Percentiles rank a stretch among this genome's conserved stretches.
Conservation (phyloP, 2,113 vertebrate species). For the Heterocephalus glaber region DNA sequence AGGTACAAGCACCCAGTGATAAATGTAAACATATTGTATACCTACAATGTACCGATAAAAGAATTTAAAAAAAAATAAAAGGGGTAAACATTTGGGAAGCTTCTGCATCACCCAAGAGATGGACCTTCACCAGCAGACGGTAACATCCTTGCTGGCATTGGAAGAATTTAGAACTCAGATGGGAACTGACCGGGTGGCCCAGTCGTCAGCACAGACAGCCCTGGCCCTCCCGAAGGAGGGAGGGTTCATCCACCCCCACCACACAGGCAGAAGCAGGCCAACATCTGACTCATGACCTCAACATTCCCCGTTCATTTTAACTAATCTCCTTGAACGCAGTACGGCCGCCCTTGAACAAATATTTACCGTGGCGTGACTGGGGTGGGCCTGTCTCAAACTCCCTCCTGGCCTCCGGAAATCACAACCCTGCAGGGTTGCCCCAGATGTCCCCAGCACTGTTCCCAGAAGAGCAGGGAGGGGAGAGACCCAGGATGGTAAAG, state of each 20-base stretch:
- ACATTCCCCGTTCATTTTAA: background rate
- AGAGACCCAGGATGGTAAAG: too few relatives aligned
- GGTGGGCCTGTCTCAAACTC: background rate
- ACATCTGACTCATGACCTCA: background rate
- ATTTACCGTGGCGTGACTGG: background rate
- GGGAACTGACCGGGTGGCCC: background rate
- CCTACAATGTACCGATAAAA: too few relatives aligned
- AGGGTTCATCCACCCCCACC: too few relatives aligned
- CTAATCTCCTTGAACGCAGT: background rate
- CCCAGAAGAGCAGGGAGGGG: background rate
- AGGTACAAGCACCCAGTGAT: too few relatives aligned
- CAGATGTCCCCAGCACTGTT: background rate
- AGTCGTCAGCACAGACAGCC: background rate
- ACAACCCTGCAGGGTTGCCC: rapidly evolving
- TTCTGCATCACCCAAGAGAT: background rate
- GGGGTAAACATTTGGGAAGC: background rate
- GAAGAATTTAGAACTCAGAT: background rate
- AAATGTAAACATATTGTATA: too few relatives aligned
- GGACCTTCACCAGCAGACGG: background rate
- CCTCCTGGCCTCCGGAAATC: background rate
- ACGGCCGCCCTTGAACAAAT: background rate
- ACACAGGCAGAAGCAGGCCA: background rate
- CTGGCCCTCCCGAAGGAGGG: too few relatives aligned
- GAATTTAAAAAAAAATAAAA: too few relatives aligned
- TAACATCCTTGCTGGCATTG: background rate